These are phyloP conservation scores for Cephus pygmeus DNA, from an alignment of 2,888 invertebrate species.

Conservation along the genomic window DNA sequence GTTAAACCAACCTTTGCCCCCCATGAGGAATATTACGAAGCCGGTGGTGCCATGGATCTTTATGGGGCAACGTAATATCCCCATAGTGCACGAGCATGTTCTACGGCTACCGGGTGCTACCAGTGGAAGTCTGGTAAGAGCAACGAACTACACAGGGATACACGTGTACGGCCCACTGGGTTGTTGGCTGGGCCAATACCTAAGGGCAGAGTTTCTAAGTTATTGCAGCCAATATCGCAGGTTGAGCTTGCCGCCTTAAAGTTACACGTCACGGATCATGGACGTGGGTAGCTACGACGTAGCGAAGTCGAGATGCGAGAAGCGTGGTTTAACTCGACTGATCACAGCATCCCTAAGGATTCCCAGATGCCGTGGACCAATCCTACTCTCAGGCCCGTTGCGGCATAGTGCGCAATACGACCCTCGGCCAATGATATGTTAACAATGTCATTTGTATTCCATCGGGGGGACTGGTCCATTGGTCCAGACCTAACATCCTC, in stretches of 20 bases:
- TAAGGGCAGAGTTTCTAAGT: constrained; percentile 17
- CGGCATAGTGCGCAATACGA: not conserved
- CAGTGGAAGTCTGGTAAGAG: not conserved
- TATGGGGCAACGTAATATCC: not conserved
- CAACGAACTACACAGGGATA: not conserved
- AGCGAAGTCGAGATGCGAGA: not conserved
- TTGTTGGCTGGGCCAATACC: not conserved
- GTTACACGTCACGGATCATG: not conserved
- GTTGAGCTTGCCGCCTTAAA: not conserved
- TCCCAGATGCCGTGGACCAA: not conserved
- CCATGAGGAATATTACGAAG: constrained; percentile 42
- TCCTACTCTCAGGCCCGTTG: not conserved
- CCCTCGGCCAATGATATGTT: not conserved
- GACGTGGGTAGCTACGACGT: not conserved
- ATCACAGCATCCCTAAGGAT: not conserved
- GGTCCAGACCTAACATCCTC: not conserved
- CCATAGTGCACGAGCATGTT: not conserved
- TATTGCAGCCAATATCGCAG: constrained; percentile 29
- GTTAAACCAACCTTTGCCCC: constrained; percentile 41
- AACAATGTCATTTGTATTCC: not conserved
- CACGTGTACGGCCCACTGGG: not conserved
- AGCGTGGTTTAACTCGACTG: not conserved
- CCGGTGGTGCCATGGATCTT: not conserved
- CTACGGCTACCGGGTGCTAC: not conserved
- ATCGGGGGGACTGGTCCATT: not conserved